Conservation (phyloP, 2,888 invertebrate genomes). For the Cactoblastis cactorum region DNA sequence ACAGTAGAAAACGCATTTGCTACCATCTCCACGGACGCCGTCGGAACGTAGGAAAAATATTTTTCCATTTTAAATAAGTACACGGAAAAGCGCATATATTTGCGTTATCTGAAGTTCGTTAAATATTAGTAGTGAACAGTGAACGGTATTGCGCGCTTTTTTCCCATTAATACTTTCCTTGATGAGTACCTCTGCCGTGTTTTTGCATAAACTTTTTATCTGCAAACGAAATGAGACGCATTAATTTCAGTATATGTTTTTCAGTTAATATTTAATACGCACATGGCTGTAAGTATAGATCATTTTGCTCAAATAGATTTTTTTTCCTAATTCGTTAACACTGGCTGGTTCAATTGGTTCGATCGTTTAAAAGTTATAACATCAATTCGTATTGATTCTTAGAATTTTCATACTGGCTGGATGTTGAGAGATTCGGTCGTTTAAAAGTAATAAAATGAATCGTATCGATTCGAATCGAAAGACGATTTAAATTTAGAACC, state of each 20-base stretch:
- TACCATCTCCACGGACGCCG: constrained; percentile 27
- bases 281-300: background rate
- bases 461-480: constrained; percentile 1
- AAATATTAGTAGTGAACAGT: constrained; percentile 68
- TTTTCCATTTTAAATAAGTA: constrained; percentile 76
- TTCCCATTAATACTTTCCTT: constrained; percentile 64
- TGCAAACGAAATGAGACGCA: constrained; percentile 48
- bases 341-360: background rate
- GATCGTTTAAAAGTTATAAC: background rate
- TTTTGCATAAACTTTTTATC: constrained; percentile 47
- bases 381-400: constrained; percentile 1
- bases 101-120: constrained; percentile 71
- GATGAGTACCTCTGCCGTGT: constrained; percentile 37
- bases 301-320: background rate
- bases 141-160: constrained; percentile 49
- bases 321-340: background rate
- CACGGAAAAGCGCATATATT: constrained; percentile 68
- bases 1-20: constrained; percentile 22
- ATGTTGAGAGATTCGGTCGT: background rate
- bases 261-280: background rate
- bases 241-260: constrained; percentile 33
- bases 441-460: background rate
- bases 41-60: constrained; percentile 66
- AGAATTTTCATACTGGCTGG: background rate
- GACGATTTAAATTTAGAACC: constrained; percentile 32